Base-by-base conservation (phyloP, 2,797 vertebrate genomes). In the Mionectes olivaceus region DNA sequence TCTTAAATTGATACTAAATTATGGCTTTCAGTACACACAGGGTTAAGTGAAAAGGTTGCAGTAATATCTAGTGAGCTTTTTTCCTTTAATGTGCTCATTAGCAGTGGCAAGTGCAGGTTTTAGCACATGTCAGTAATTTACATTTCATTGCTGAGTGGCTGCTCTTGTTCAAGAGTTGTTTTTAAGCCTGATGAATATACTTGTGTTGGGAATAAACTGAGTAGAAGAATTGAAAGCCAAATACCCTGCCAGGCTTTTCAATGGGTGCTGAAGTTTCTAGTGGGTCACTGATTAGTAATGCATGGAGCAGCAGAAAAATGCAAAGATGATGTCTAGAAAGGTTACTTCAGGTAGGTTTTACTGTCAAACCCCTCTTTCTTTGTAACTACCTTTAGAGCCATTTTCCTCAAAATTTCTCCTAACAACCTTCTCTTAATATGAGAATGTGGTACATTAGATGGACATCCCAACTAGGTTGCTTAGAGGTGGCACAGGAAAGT, bases 271-370 rank as follows among this genome's bases (percentile, higher is more conserved):
- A 97, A 98, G 98, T 98, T 98, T 98, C 98, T 98, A 97, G 98
- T 98, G 97, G 98, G 96, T 98, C 98, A 96, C 97, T 98, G 98
- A 99, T 99, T 98, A 99, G 95, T 95, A 95, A 98, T 97, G 98
- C 98, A 93, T 97, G 97, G 97, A 97, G 91, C 82, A 96, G 92
- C 97, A 98, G 97, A 94, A 91, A 97, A 98, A 98, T 97, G 97
- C 97, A 97, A 97, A 97, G 97, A 98, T 98, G 97, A 97, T 97
- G 96, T 92, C 96, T 98, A 97, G 95, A 89, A 95, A 95, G 97
- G 95, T 96, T 97, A 94, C 97, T 97, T 95, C 98, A 98, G 98
- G 98, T 99, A 98, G 98, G 96, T 96, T 91, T 46, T 96, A 68
- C 82, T 76, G 57, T 96, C 96, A 97, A 95, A 94, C 49, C 50